A percentile compares a stretch with the other conserved stretches of the same genome.
phyloP scores from a whole-genome alignment of 2,113 vertebrate genomes.

The Nesogale talazaci region DNA sequence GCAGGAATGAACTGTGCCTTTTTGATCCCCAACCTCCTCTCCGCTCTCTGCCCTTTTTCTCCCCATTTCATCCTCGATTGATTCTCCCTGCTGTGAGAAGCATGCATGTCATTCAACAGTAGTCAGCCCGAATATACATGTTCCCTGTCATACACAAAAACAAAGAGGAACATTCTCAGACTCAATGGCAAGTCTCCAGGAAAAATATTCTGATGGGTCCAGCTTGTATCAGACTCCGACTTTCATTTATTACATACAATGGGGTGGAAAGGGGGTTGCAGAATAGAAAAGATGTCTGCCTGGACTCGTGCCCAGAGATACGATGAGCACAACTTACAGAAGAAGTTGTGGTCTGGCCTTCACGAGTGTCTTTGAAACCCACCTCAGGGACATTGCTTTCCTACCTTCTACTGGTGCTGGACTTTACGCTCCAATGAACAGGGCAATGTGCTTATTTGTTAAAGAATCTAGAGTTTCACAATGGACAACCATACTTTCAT shows the following conservation, averaged over 20 bases:
- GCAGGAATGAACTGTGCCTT: not conserved
- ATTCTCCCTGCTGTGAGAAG: not conserved
- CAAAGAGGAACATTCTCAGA: not conserved
- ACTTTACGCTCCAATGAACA: not conserved
- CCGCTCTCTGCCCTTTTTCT: not conserved
- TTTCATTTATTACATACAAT: not conserved
- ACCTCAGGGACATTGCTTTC: not conserved
- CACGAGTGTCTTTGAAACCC: not conserved
- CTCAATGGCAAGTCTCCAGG: not conserved
- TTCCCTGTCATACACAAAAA: not conserved
- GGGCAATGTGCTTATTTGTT: not conserved
- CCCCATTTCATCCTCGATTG: not conserved
- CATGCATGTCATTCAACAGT: no score
- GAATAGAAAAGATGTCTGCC: not conserved
- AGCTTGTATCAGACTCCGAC: not conserved
- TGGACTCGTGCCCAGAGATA: not conserved
- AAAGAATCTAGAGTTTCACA: not conserved
- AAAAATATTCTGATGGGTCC: not conserved
- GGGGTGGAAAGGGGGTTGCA: not conserved
- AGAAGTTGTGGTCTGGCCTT: not conserved
- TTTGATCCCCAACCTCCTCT: fast-evolving
- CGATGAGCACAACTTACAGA: not conserved
- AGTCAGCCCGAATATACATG: not conserved
- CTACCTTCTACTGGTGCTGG: not conserved
- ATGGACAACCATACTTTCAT: not conserved